phyloP scores from a whole-genome alignment of 2,797 vertebrate genomes.

The Sorex maritimensis region DNA sequence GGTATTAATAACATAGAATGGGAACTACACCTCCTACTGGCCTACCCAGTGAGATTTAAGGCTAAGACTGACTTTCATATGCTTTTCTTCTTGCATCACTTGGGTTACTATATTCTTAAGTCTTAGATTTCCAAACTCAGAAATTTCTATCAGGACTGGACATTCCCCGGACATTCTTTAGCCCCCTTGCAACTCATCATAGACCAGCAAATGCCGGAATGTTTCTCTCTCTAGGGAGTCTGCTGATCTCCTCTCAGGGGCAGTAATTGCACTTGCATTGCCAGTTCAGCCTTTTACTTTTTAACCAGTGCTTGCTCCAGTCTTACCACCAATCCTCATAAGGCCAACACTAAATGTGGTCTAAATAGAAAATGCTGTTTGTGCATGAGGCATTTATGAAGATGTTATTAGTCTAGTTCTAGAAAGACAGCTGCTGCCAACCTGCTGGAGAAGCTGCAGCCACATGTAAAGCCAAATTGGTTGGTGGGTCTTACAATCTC shows the following conservation, averaged over 20 bases:
- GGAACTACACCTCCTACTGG: neutral
- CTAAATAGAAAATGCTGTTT: conserved; percentile 76
- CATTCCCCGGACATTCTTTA: neutral
- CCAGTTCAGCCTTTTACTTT: conserved; percentile 35
- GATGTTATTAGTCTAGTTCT: conserved; percentile 68
- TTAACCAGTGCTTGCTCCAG: conserved; percentile 1
- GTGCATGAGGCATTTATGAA: conserved; percentile 47
- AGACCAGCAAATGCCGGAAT: neutral
- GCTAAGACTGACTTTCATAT: neutral
- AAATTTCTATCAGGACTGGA: neutral
- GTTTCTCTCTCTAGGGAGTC: neutral
- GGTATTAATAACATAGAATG: neutral
- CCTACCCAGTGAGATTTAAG: neutral
- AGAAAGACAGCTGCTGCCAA: conserved; percentile 61
- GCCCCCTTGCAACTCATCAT: accelerated
- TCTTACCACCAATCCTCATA: neutral
- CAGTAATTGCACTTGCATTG: neutral
- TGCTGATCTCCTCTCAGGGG: neutral
- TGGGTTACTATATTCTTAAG: neutral
- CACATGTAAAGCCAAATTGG: neutral
- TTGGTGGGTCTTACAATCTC: neutral
- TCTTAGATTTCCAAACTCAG: neutral
- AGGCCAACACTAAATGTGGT: conserved; percentile 56
- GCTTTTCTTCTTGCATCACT: neutral
- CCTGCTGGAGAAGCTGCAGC: neutral